Base-by-base conservation (phyloP, 1,140 invertebrate species). In the Nasonia longicornis region DNA sequence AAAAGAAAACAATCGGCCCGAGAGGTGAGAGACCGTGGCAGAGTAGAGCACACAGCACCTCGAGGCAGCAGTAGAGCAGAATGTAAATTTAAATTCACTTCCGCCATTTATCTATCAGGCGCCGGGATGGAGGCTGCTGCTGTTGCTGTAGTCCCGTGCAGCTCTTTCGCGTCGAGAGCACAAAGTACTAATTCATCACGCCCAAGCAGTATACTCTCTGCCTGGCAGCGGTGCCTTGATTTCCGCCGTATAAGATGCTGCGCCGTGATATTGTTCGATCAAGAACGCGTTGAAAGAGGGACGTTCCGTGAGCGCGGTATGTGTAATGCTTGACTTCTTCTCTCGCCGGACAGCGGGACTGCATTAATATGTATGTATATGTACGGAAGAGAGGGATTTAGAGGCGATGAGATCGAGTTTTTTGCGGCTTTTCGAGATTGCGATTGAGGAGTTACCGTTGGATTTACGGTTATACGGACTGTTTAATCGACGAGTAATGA, bases 31-130 rank as follows among this genome's bases (percentile, higher is more conserved):
- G 42, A 26, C n/a, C 4, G 20, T 14, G 22, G 4, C 6, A 10
- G 22, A 12, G 42, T 6, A 52, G 42, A 29, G 42, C 16, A 20
- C 20, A 16, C 20, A 26, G 71, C 38, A 42, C 22, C 38, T n/a
- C 20, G n/a, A 22, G 38, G 20, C 31, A n/a, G 71, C 71, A 48
- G 52, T n/a, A n/a, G 71, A 48, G 71, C 45, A 48, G 38, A 29
- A 45, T 73, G 38, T 48, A 45, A n/a, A 73, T 73, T 73, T 73
- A 73, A 73, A 73, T 73, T 73, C 71, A 73, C 71, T 73, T 73
- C 71, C 71, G 71, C 71, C 71, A 73, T 45, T 73, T n/a, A 73
- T 73, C 71, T 73, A 73, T 45, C 71, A 73, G 45, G 38, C 38
- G 42, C 71, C 45, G 42, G 38, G 71, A 73, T n/a, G 71, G 35